Evolutionary conservation across 2,113 vertebrate genomes (phyloP).

Genomic region (Deroptyus accipitrinus): DNA sequence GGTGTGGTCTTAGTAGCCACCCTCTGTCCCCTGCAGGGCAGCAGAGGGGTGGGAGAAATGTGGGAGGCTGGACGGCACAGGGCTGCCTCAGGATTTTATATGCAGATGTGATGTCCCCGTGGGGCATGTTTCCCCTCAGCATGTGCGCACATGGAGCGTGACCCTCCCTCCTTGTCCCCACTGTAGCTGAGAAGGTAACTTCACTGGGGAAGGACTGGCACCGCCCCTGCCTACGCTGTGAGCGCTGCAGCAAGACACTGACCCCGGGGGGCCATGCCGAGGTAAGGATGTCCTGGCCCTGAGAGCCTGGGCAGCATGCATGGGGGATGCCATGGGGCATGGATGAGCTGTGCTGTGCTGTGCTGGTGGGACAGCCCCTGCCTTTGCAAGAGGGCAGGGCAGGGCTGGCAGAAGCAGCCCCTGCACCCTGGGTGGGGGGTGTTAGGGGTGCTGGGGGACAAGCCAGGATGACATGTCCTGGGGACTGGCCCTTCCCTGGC

Average conservation of each 20-base stretch:
- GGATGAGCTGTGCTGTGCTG: not conserved
- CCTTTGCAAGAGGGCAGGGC: not conserved
- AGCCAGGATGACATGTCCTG: fast-evolving
- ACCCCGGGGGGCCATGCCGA: conserved; percentile 91
- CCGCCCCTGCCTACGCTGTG: conserved; percentile 93
- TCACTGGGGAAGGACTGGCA: conserved; percentile 99
- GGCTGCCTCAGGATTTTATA: not conserved
- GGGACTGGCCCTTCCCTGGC: not conserved
- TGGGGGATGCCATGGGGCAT: fast-evolving
- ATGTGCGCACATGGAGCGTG: not conserved
- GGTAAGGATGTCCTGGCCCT: conserved; percentile 65
- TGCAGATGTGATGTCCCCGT: not conserved
- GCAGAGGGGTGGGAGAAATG: not conserved
- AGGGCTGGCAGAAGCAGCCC: not conserved
- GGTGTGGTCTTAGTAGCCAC: not conserved
- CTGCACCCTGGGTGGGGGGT: not conserved
- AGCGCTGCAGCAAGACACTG: conserved; percentile 94
- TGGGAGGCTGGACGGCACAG: not conserved
- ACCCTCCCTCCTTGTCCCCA: not conserved
- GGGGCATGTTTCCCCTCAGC: not conserved
- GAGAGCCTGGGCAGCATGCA: fast-evolving
- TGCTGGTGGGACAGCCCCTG: not conserved
- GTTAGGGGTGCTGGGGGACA: not conserved
- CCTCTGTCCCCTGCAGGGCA: not conserved
- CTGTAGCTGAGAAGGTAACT: conserved; percentile 94